Conservation (phyloP, 2,797 vertebrate species). For the Ceryle rudis region DNA sequence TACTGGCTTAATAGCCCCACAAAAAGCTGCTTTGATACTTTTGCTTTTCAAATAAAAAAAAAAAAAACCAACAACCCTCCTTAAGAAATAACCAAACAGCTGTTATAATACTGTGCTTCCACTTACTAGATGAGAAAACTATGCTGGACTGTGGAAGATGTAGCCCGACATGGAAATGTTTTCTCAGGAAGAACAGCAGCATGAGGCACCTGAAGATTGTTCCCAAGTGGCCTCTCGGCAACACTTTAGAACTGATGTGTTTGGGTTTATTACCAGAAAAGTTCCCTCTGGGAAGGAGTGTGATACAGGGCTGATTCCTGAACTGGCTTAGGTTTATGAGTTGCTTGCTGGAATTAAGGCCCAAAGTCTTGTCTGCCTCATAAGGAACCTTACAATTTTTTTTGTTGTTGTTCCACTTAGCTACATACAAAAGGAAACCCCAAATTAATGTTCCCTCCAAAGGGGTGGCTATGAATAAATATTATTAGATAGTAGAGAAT, state of each 20-base stretch:
- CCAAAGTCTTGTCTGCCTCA: background rate
- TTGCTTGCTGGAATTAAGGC: background rate
- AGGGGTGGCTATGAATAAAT: background rate
- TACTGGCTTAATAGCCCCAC: background rate
- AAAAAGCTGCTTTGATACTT: background rate
- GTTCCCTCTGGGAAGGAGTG: background rate
- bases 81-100: background rate
- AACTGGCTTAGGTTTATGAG: background rate
- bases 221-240: background rate
- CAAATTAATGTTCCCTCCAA: background rate
- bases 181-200: background rate
- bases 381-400: background rate
- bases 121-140: background rate
- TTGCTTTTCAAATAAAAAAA: background rate
- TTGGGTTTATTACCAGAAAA: background rate
- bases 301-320: background rate
- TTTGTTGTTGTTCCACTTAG: background rate
- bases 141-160: background rate
- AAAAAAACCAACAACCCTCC: background rate
- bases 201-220: background rate
- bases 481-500: background rate
- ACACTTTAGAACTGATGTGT: background rate
- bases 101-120: background rate
- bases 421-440: background rate
- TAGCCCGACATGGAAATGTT: background rate